Conservation (phyloP, 2,888 invertebrate species). For the Hartigia nigra region DNA sequence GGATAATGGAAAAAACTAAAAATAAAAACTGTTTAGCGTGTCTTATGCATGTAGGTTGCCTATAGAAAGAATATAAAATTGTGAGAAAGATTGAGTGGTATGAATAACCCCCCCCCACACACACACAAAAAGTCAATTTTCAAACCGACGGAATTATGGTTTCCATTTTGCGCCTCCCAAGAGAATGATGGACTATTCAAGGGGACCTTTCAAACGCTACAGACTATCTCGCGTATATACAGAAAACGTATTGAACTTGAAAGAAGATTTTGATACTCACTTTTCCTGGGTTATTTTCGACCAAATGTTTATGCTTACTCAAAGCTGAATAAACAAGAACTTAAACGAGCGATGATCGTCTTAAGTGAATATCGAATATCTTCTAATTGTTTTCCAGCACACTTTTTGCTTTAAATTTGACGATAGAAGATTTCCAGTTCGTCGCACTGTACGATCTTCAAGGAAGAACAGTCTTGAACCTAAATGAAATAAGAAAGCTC, state of each 20-base stretch:
- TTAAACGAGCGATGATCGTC: neutral
- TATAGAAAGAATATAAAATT: neutral
- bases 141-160: neutral
- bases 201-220: neutral
- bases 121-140: neutral
- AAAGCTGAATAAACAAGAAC: neutral
- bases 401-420: neutral
- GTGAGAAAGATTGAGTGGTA: neutral
- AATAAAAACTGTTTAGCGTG: neutral
- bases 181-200: neutral
- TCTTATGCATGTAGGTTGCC: neutral
- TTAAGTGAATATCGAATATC: neutral
- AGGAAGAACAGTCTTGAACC: neutral
- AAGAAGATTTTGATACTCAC: neutral
- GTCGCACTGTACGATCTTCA: neutral
- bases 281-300: neutral
- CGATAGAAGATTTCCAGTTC: neutral
- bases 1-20: neutral
- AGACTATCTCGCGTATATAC: neutral
- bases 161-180: neutral
- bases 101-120: no score
- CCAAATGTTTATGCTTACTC: neutral
- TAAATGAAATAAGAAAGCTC: neutral
- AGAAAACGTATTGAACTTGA: neutral
- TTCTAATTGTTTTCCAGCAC: neutral